These are phyloP conservation scores for Anolis sagrei DNA, from an alignment of 2,113 vertebrate species.

Conservation along the genomic window DNA sequence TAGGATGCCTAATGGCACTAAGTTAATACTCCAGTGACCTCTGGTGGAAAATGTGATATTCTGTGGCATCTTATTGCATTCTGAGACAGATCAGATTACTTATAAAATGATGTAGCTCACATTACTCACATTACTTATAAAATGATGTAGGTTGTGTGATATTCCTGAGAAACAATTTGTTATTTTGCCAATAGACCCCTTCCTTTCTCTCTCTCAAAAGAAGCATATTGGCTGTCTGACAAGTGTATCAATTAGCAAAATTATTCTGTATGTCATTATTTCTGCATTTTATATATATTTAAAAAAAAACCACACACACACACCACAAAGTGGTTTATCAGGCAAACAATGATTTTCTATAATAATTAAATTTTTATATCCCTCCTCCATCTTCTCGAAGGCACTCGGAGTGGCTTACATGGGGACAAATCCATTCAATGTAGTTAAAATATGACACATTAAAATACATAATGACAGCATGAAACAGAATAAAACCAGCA, in stretches of 20 bases:
- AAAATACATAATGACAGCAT: too few species aligned
- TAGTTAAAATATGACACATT: too few species aligned
- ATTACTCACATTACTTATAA: neutral
- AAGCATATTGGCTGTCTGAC: neutral
- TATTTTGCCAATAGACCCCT: too few species aligned
- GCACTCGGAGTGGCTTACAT: too few species aligned
- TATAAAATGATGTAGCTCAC: neutral
- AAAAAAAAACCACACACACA: too few species aligned
- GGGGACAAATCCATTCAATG: too few species aligned
- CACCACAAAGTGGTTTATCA: neutral
- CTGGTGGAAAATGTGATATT: slow-evolving; percentile 66
- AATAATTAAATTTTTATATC: too few species aligned
- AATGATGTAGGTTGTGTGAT: neutral
- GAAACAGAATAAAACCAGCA: too few species aligned
- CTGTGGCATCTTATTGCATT: neutral
- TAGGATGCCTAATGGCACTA: neutral
- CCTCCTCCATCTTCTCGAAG: too few species aligned
- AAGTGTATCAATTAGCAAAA: neutral
- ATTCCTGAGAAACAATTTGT: neutral
- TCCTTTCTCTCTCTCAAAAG: neutral
- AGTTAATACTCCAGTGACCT: slow-evolving; percentile 71
- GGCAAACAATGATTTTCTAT: too few species aligned
- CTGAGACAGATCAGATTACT: neutral
- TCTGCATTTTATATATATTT: neutral
- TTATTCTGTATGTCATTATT: neutral